These are phyloP conservation scores for Larimichthys polyactis DNA, from an alignment of 2,113 vertebrate species.

Conservation along the genomic window DNA sequence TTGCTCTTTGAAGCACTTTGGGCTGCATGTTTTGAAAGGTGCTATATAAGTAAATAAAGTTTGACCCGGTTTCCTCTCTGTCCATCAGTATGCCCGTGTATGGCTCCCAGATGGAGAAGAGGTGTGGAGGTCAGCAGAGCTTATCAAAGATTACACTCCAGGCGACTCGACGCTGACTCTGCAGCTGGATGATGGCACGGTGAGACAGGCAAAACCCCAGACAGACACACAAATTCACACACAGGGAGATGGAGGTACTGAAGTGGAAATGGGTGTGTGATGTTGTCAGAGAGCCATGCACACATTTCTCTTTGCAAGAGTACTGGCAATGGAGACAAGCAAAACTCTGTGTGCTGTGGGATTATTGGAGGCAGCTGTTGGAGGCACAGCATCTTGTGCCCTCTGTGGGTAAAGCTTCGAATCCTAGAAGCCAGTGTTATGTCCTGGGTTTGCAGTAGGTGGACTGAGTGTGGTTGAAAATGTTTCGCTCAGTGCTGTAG, in stretches of 20 bases:
- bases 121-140: conserved; percentile 95
- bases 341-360: conserved; percentile 24
- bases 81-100: conserved; percentile 90
- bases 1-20: no score
- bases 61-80: conserved; percentile 38
- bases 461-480: not conserved
- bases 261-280: conserved; percentile 46
- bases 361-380: conserved; percentile 29
- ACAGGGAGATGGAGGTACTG: conserved; percentile 5
- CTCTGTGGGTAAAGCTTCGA: no score
- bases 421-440: not conserved
- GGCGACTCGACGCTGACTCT: conserved; percentile 91
- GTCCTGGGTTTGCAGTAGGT: not conserved
- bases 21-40: no score
- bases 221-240: not conserved
- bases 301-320: conserved; percentile 33
- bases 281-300: conserved; percentile 13
- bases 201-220: conserved; percentile 69
- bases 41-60: no score
- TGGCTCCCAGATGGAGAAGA: conserved; percentile 95
- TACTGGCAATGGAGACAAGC: conserved; percentile 26
- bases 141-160: conserved; percentile 90
- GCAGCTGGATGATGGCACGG: conserved; percentile 92
- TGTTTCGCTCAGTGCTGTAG: conserved; percentile 28
- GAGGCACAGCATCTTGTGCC: no score